These are phyloP conservation scores for Labroides dimidiatus DNA, from an alignment of 2,797 vertebrate species.

Conservation along the genomic window DNA sequence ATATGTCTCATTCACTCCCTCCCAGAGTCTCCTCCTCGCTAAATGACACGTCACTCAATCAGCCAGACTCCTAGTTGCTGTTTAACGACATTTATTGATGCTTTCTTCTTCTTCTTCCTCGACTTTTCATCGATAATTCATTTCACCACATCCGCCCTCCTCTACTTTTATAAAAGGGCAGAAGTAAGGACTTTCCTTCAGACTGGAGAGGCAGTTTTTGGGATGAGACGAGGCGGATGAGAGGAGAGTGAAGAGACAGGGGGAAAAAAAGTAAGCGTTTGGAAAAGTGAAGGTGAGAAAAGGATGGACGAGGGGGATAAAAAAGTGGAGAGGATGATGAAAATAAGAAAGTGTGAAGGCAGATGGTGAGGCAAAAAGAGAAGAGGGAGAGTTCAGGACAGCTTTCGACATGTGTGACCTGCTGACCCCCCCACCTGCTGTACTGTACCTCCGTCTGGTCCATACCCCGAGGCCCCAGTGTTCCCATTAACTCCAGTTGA, in stretches of 20 bases:
- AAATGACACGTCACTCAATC: conserved; percentile 49
- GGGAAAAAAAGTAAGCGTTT: too few species aligned
- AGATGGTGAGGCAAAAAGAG: neutral
- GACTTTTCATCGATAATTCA: conserved; percentile 2
- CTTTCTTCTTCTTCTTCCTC: conserved; percentile 8
- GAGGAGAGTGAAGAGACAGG: neutral
- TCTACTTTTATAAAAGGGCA: conserved; percentile 40
- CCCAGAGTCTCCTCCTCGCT: conserved; percentile 4
- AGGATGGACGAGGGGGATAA: neutral
- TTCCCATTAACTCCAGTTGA: neutral
- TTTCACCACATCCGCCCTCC: neutral
- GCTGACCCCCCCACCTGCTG: neutral
- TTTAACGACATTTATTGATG: conserved; percentile 31
- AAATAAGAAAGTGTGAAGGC: neutral
- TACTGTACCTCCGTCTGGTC: neutral
- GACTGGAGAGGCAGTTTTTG: conserved; percentile 53
- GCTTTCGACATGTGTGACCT: neutral
- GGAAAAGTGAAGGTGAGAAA: neutral
- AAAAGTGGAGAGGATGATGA: too few species aligned
- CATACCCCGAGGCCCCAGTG: neutral
- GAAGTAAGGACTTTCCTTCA: conserved; percentile 65
- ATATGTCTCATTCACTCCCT: neutral
- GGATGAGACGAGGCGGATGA: neutral
- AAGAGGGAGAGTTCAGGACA: neutral
- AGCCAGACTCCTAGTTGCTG: conserved; percentile 16